Evolutionary conservation across 1,140 invertebrate genomes (phyloP), one percentile per base, ranked within the genome.

Genomic region (Eriosoma lanigerum): DNA sequence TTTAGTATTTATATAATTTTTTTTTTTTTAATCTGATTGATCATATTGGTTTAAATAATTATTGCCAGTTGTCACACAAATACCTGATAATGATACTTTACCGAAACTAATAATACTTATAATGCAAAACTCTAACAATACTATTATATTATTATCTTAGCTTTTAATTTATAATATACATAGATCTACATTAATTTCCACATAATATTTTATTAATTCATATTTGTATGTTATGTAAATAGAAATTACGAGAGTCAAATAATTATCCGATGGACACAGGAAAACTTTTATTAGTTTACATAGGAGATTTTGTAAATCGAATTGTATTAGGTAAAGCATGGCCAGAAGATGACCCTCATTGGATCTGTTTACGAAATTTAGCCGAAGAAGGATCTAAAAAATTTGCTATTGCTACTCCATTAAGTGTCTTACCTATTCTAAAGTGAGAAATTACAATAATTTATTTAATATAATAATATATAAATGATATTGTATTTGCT

Each of bases 401-500:
- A 81, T 92, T 95, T 82, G 93, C 93, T 0, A 89, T 95, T 12
- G 90, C 93, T 13, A 93, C 92, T 2, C 89, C 91, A 19, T 86
- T 95, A 0, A 96, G 95, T 85, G 95, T 95, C 85, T 86, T 95
- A 56, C 93, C 94, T 38, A 91, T 92, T 85, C 86, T 94, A 8
- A 90, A 92, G 92, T 93, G 86, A 82, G 75, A 73, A 17, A 75
- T 19, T 56, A 44, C 56, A 9, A 81, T 72, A 4, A 68, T 54
- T 52, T 10, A 0, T 26, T 0, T 24, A 0, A 44, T 76, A 19
- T 50, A n/a, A n/a, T n/a, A n/a, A n/a, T n/a, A n/a, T n/a, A n/a
- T n/a, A n/a, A n/a, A n/a, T n/a, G n/a, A n/a, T n/a, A n/a, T n/a
- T n/a, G n/a, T n/a, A n/a, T n/a, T n/a, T n/a, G n/a, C n/a, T n/a